phyloP scores from a whole-genome alignment of 2,888 invertebrate genomes.

The Phrixothrix hirtus region DNA sequence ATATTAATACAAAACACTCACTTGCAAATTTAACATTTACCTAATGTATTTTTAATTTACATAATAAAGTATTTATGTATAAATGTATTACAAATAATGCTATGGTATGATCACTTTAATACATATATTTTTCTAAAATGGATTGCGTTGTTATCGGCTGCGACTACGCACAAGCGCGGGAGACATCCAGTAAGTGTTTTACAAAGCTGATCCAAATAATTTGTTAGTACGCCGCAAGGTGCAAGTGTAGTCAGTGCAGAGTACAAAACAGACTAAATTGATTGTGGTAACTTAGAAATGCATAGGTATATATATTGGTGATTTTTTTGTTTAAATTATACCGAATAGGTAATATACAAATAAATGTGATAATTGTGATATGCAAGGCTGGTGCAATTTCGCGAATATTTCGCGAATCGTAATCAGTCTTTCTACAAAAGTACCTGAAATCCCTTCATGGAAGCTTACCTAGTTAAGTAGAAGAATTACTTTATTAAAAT shows the following conservation, averaged over 20 bases:
- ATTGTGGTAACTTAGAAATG: slow-evolving; percentile 38
- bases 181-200: slow-evolving; percentile 26
- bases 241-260: slow-evolving; percentile 31
- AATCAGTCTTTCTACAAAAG: slow-evolving; percentile 36
- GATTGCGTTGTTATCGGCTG: slow-evolving; percentile 23
- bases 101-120: too few relatives aligned
- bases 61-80: too few relatives aligned
- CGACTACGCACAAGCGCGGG: slow-evolving; percentile 29
- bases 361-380: slow-evolving; percentile 40
- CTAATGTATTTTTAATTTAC: too few relatives aligned
- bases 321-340: slow-evolving; percentile 34
- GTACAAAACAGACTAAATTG: slow-evolving; percentile 36
- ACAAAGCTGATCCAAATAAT: slow-evolving; percentile 27
- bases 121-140: slow-evolving; percentile 4
- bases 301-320: slow-evolving; percentile 33
- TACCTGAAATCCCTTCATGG: slow-evolving; percentile 38
- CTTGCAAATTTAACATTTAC: too few relatives aligned
- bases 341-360: slow-evolving; percentile 29
- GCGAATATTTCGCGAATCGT: slow-evolving; percentile 38
- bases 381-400: slow-evolving; percentile 38
- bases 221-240: slow-evolving; percentile 34
- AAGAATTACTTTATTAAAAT: slow-evolving; percentile 26
- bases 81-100: too few relatives aligned
- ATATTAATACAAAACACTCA: too few relatives aligned
- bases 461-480: slow-evolving; percentile 37